These are phyloP conservation scores for Antedon mediterranea DNA, from an alignment of 53 echinoderm and acorn worm species.

Conservation along the genomic window DNA sequence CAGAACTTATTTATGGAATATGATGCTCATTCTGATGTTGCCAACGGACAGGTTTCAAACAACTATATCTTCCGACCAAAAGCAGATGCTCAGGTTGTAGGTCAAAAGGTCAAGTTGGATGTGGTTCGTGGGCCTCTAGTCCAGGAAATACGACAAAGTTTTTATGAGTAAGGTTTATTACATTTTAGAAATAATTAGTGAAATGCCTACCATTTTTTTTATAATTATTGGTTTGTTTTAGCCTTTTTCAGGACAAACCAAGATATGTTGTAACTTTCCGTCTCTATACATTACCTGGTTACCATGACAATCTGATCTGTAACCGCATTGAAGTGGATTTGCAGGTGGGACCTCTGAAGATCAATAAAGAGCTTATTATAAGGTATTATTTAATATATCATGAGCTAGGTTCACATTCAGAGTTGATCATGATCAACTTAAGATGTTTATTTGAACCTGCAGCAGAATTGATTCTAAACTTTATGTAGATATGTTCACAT, in stretches of 20 bases:
- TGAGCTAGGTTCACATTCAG: no score
- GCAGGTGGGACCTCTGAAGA: conserved; percentile 44
- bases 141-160: conserved; percentile 45
- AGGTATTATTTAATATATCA: conserved; percentile 25
- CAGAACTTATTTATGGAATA: conserved; percentile 42
- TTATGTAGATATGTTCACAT: no score
- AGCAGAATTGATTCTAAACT: no score
- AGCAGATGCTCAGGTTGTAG: conserved; percentile 7
- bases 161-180: conserved; percentile 12
- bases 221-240: conserved; percentile 9
- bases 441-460: no score
- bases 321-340: conserved; percentile 69
- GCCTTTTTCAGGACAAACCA: conserved; percentile 11
- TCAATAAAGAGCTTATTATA: conserved; percentile 59
- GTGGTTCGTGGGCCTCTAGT: conserved; percentile 33
- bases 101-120: conserved; percentile 21
- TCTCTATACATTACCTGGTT: conserved; percentile 27
- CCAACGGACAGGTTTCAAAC: conserved; percentile 42
- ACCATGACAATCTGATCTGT: conserved; percentile 36
- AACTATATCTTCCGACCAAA: conserved; percentile 46
- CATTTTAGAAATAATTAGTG: no score
- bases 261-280: conserved; percentile 37
- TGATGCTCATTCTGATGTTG: conserved; percentile 31
- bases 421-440: no score
- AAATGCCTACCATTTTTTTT: neutral